Percentiles rank a stretch among this genome's conserved stretches.
phyloP scores from a whole-genome alignment of 2,797 vertebrate genomes.

The Clamator glandarius region DNA sequence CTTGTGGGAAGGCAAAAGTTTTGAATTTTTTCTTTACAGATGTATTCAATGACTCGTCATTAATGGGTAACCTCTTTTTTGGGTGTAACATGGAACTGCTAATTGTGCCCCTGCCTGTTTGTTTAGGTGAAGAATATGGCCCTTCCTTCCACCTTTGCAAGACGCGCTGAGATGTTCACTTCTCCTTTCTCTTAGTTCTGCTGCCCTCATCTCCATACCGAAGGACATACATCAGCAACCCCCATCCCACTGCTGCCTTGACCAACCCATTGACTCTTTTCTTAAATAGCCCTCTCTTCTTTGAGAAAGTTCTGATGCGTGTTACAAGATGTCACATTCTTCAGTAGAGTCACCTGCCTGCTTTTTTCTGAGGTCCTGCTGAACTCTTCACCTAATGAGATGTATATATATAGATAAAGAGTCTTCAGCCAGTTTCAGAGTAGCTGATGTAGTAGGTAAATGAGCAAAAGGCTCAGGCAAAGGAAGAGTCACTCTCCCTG shows the following conservation, averaged over 20 bases:
- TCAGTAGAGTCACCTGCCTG: not conserved
- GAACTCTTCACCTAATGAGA: not conserved
- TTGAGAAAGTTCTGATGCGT: not conserved
- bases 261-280: fast-evolving
- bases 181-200: not conserved
- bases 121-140: not conserved
- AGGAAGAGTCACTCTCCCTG: not conserved
- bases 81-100: not conserved
- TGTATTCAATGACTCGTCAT: not conserved
- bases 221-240: not conserved
- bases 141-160: not conserved
- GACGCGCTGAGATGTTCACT: not conserved
- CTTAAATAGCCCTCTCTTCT: not conserved
- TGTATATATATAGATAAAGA: not conserved
- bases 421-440: not conserved
- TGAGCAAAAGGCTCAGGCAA: not conserved
- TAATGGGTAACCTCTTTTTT: not conserved
- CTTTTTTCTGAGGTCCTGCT: not conserved
- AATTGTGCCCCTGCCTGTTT: not conserved
- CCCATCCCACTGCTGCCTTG: not conserved
- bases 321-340: not conserved
- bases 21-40: not conserved
- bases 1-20: not conserved
- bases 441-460: not conserved
- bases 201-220: not conserved